Percentiles rank a stretch among this genome's conserved stretches.
Conservation (phyloP, 1,140 invertebrate species). For the Drosophila arawakana region DNA sequence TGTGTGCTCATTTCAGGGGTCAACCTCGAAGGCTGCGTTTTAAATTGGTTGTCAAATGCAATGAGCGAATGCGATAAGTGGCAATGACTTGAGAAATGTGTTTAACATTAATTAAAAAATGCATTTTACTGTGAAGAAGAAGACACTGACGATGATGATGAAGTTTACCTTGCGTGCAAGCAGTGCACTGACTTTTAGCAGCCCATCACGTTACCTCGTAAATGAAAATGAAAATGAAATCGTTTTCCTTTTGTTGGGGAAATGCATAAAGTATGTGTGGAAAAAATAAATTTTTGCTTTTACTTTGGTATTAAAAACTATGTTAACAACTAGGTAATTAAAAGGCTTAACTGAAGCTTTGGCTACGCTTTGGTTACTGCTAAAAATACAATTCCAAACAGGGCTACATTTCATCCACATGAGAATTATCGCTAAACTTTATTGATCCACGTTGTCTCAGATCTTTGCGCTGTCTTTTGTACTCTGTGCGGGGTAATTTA, state of each 20-base stretch:
- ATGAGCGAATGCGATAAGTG: slow-evolving; percentile 62
- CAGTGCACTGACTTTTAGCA: slow-evolving; percentile 59
- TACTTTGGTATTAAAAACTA: slow-evolving; percentile 40
- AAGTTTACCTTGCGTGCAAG: slow-evolving; percentile 57
- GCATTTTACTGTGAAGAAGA: slow-evolving; percentile 26
- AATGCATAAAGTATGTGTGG: slow-evolving; percentile 32
- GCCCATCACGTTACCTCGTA: neutral
- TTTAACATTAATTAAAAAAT: slow-evolving; percentile 73
- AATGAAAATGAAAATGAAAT: slow-evolving; percentile 44
- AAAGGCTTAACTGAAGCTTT: slow-evolving; percentile 54
- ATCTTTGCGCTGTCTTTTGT: slow-evolving; percentile 59
- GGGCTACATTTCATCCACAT: slow-evolving; percentile 58
- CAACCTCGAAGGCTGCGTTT: slow-evolving; percentile 67
- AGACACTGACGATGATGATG: slow-evolving; percentile 15
- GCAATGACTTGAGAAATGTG: slow-evolving; percentile 41
- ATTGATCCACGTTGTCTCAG: slow-evolving; percentile 63
- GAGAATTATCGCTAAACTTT: slow-evolving; percentile 69
- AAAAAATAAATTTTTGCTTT: slow-evolving; percentile 29
- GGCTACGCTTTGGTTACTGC: slow-evolving; percentile 69
- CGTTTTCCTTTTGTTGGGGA: slow-evolving; percentile 7
- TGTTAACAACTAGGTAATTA: slow-evolving; percentile 49
- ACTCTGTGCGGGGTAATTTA: slow-evolving; percentile 41
- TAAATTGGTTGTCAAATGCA: slow-evolving; percentile 79
- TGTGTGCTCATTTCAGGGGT: slow-evolving; percentile 38
- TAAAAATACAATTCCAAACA: neutral